Evolutionary conservation across 2,797 vertebrate genomes (phyloP), one percentile per base, ranked within the genome.

Genomic region (Tachyglossus aculeatus): DNA sequence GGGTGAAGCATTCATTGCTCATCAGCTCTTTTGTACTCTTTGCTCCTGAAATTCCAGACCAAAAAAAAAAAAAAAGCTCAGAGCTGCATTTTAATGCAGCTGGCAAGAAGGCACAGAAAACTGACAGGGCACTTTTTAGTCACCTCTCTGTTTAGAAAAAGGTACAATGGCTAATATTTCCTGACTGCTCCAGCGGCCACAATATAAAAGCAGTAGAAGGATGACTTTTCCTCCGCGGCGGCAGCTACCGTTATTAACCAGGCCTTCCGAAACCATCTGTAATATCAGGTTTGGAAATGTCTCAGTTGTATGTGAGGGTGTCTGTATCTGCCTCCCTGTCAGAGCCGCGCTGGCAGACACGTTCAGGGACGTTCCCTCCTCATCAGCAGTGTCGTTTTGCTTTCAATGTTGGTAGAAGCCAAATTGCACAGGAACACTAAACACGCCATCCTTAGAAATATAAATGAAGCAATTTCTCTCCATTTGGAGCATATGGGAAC

Each of bases 1-100:
- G 94, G 94, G 94, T 87, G 88, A 90, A 87, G 91, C 89, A 87
- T 89, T 93, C 93, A 94, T 94, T 92, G 94, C 93, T 94, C 92
- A 91, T 93, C 89, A 91, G 92, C 91, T 93, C 93, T 90, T 91
- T 93, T 94, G 90, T 93, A 88, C 85, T 90, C 88, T 75, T 67
- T 85, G 86, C 86, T 90, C 89, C 91, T 92, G 91, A 90, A 90
- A 91, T 92, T 92, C 90, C 86, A 89, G 90, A 78, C n/a, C 52
- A 84, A 78, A 64, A 34, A 41, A 84, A 78, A 64, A 34, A 41
- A 84, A 78, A 81, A 80, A 89, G 87, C 89, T 87, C 88, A 77
- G 81, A 87, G 88, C 86, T 78, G 86, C 88, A 86, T 92, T 93
- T 92, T 91, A 91, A 91, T 88, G 86, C 77, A 81, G 58, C 67